phyloP scores from a whole-genome alignment of 2,113 vertebrate genomes.

The Pterophyllum scalare region DNA sequence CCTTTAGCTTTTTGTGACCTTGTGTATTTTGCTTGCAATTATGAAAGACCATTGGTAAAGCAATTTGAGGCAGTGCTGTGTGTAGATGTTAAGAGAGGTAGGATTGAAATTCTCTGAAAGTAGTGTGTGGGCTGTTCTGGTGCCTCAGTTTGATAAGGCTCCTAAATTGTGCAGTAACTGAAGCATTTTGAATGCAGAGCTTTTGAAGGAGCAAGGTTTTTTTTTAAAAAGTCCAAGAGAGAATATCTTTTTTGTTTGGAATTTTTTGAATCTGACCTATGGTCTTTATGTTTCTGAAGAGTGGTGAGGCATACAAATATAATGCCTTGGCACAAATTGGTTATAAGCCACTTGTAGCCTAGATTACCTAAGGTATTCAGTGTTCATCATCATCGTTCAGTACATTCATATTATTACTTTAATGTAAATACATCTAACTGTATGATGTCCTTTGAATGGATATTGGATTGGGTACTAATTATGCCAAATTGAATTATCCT shows the following conservation, averaged over 20 bases:
- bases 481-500: slow-evolving; percentile 40
- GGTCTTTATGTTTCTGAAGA: background rate
- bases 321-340: background rate
- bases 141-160: slow-evolving; percentile 26
- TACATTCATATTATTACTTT: background rate
- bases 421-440: background rate
- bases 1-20: slow-evolving; percentile 25
- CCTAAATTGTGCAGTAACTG: slow-evolving; percentile 35
- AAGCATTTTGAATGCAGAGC: slow-evolving; percentile 12
- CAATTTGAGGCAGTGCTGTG: slow-evolving; percentile 13
- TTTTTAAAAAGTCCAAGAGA: background rate
- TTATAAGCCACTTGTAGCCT: slow-evolving; percentile 6
- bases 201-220: slow-evolving; percentile 4
- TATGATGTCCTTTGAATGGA: slow-evolving; percentile 1
- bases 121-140: slow-evolving; percentile 22
- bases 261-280: background rate
- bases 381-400: background rate
- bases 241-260: background rate
- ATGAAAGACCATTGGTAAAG: slow-evolving; percentile 25
- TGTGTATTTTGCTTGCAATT: slow-evolving; percentile 26
- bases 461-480: slow-evolving; percentile 35
- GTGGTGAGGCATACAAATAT: background rate
- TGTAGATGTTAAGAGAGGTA: slow-evolving; percentile 22
- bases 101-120: slow-evolving; percentile 29
- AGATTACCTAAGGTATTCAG: background rate